Conservation (phyloP, 2,113 vertebrate genomes). For the Eira barbara region DNA sequence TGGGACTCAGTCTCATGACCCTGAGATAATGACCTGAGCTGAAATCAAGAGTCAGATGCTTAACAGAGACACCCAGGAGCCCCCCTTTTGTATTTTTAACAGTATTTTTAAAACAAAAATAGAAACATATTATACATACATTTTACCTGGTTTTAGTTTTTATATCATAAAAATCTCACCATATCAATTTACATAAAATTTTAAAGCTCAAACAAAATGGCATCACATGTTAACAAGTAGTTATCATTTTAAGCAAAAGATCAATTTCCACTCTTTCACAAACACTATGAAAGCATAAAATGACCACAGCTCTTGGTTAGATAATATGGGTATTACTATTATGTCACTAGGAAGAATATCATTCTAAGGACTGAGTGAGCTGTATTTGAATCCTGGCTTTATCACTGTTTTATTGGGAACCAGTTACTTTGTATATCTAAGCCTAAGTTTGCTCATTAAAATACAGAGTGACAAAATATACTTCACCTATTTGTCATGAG, state of each 20-base stretch:
- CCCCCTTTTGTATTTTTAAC: not conserved
- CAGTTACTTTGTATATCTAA: not conserved
- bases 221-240: not conserved
- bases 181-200: not conserved
- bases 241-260: constrained; percentile 22
- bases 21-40: not conserved
- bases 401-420: not conserved
- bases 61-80: not conserved
- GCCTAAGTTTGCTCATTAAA: not conserved
- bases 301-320: not conserved
- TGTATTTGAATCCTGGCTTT: not conserved
- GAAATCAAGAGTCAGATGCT: not conserved
- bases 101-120: not conserved
- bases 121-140: not conserved
- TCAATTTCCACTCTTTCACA: not conserved
- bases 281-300: constrained; percentile 8
- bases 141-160: constrained; percentile 29
- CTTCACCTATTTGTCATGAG: not conserved
- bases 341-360: not conserved
- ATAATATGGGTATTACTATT: not conserved
- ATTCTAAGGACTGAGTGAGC: not conserved
- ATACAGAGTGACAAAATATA: not conserved
- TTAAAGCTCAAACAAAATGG: constrained; percentile 36
- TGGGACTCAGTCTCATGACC: not conserved
- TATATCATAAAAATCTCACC: not conserved